Evolutionary conservation across 1,140 invertebrate genomes (phyloP).

Genomic region (Danaus melanippus): DNA sequence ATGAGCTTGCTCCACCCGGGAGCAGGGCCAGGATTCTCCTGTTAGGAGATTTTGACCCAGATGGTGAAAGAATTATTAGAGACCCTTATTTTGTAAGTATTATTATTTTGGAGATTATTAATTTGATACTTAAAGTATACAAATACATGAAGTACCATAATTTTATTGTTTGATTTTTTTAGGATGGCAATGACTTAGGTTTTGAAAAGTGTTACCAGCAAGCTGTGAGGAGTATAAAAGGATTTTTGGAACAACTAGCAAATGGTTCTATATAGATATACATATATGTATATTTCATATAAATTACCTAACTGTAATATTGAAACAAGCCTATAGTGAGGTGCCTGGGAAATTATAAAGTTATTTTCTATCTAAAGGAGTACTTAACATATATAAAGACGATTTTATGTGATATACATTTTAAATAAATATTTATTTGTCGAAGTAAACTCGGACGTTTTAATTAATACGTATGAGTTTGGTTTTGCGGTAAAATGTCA

Average conservation of each 20-base stretch:
- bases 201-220: constrained; percentile 12
- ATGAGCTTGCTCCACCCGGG: constrained; percentile 4
- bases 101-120: neutral
- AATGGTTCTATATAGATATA: no score
- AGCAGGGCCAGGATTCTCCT: constrained; percentile 7
- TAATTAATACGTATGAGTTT: no score
- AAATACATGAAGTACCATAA: neutral
- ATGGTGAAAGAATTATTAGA: constrained; percentile 11
- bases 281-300: no score
- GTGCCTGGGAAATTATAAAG: no score
- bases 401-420: constrained; percentile 1
- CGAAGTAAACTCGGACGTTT: no score
- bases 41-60: constrained; percentile 11
- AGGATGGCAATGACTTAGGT: constrained; percentile 8
- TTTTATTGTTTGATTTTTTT: neutral
- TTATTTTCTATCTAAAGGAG: no score
- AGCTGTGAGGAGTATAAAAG: constrained; percentile 7
- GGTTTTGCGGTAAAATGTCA: no score
- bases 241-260: constrained; percentile 23
- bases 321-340: no score
- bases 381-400: neutral
- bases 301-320: no score
- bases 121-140: neutral
- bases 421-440: constrained; percentile 1
- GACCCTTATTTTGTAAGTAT: constrained; percentile 12